Percentiles rank a stretch among this genome's conserved stretches.
phyloP scores from a whole-genome alignment of 2,113 vertebrate genomes.

The Romanogobio albipinnatus region DNA sequence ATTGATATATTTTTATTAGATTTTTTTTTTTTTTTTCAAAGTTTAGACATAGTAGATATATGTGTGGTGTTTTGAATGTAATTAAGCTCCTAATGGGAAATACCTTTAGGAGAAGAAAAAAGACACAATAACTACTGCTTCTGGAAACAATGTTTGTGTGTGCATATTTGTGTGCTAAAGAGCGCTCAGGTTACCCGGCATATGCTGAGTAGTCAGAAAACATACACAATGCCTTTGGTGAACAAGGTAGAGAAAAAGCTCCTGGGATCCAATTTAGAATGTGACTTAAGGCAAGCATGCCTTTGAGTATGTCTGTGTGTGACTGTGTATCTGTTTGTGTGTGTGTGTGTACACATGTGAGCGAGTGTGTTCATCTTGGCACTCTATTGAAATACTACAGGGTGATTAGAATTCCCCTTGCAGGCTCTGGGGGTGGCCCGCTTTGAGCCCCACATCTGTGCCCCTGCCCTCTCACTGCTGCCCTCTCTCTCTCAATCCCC shows the following conservation, averaged over 20 bases:
- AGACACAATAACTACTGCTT: slow-evolving; percentile 61
- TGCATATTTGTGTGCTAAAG: slow-evolving; percentile 54
- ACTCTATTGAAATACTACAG: slow-evolving; percentile 71
- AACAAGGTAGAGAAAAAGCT: slow-evolving; percentile 88
- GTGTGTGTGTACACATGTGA: slow-evolving; percentile 48
- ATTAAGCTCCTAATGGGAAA: slow-evolving; percentile 89
- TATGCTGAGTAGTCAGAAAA: slow-evolving; percentile 88
- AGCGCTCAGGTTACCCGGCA: slow-evolving; percentile 86
- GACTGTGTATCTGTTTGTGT: slow-evolving; percentile 43
- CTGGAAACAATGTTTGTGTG: slow-evolving; percentile 67
- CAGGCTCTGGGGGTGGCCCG: slow-evolving; percentile 65
- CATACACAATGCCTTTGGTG: slow-evolving; percentile 86
- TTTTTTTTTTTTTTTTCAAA: not conserved
- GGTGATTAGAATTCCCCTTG: slow-evolving; percentile 72
- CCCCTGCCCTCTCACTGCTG: slow-evolving; percentile 51
- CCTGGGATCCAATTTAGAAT: slow-evolving; percentile 94
- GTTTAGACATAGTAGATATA: slow-evolving; percentile 70
- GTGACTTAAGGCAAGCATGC: slow-evolving; percentile 87
- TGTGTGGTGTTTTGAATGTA: slow-evolving; percentile 85
- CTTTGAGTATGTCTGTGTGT: slow-evolving; percentile 65
- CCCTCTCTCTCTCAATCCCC: slow-evolving; percentile 41
- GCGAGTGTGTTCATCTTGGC: slow-evolving; percentile 74
- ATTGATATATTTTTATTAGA: slow-evolving; percentile 41
- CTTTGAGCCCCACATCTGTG: slow-evolving; percentile 51
- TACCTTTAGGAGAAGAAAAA: slow-evolving; percentile 70